These are phyloP conservation scores for Vandiemenella viatica DNA, from an alignment of 2,888 invertebrate genomes.

Conservation along the genomic window DNA sequence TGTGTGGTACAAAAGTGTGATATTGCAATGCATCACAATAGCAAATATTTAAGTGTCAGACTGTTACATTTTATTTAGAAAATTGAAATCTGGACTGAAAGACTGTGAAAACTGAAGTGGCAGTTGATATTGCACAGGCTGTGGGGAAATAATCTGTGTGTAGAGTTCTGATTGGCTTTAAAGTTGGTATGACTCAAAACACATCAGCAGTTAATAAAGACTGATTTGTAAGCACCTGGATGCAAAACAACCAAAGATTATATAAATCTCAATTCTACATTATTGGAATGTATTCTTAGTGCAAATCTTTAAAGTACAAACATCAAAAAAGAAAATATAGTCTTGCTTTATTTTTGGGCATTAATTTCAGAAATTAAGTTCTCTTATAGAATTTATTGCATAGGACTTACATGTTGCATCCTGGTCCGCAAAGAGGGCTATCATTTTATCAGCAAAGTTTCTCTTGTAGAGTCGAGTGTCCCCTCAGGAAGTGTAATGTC, in stretches of 20 bases:
- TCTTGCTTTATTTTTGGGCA: not conserved
- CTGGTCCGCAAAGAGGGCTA: conserved; percentile 9
- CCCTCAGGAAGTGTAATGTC: conserved; percentile 11
- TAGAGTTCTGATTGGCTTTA: too few species aligned
- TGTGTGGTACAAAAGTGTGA: conserved; percentile 10
- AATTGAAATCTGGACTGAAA: not conserved
- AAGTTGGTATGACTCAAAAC: too few species aligned
- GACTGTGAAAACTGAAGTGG: not conserved
- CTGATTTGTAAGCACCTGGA: not conserved
- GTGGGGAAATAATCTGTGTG: not conserved
- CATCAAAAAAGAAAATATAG: too few species aligned
- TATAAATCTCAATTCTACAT: not conserved
- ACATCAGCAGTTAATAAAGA: not conserved
- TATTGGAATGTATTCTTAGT: not conserved
- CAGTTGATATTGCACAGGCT: not conserved
- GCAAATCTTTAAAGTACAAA: not conserved
- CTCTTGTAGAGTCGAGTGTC: too few species aligned
- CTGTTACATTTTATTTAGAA: conserved; percentile 4
- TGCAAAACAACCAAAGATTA: not conserved
- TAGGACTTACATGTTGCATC: conserved; percentile 1
- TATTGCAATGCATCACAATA: conserved; percentile 5
- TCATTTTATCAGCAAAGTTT: too few species aligned
- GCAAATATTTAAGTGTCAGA: not conserved
- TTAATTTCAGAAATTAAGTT: too few species aligned
- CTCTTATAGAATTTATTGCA: not conserved